A percentile compares a stretch with the other conserved stretches of the same genome.
Evolutionary conservation across 2,888 invertebrate species (phyloP).

Genomic region (Athrips mouffetella): DNA sequence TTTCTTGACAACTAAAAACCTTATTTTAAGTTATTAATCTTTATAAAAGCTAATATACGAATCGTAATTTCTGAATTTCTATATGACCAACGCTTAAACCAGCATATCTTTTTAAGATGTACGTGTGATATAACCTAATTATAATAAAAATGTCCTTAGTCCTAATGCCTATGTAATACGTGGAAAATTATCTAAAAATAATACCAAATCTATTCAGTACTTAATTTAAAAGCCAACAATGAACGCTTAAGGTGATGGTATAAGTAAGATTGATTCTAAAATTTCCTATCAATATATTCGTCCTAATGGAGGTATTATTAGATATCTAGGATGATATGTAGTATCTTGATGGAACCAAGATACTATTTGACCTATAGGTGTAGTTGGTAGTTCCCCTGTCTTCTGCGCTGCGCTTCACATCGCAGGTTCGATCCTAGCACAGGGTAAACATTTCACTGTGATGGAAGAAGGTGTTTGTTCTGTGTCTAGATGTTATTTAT

Average conservation of each 20-base stretch:
- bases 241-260: constrained; percentile 53
- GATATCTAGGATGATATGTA: no score
- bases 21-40: constrained; percentile 33
- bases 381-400: no score
- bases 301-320: no score
- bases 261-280: constrained; percentile 49
- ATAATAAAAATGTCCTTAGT: constrained; percentile 66
- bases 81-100: constrained; percentile 73
- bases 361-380: no score
- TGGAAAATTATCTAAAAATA: constrained; percentile 43
- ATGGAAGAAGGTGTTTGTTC: no score
- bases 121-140: constrained; percentile 76
- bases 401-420: no score
- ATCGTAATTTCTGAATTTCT: constrained; percentile 52
- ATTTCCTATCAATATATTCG: constrained; percentile 52
- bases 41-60: constrained; percentile 30
- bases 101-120: constrained; percentile 75
- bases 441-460: no score
- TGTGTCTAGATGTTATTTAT: no score
- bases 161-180: constrained; percentile 48
- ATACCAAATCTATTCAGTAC: constrained; percentile 72
- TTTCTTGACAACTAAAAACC: constrained; percentile 26
- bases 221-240: constrained; percentile 62
- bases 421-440: no score
- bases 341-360: no score